Evolutionary conservation across 2,113 vertebrate genomes (phyloP).

Genomic region (Symphodus melops): DNA sequence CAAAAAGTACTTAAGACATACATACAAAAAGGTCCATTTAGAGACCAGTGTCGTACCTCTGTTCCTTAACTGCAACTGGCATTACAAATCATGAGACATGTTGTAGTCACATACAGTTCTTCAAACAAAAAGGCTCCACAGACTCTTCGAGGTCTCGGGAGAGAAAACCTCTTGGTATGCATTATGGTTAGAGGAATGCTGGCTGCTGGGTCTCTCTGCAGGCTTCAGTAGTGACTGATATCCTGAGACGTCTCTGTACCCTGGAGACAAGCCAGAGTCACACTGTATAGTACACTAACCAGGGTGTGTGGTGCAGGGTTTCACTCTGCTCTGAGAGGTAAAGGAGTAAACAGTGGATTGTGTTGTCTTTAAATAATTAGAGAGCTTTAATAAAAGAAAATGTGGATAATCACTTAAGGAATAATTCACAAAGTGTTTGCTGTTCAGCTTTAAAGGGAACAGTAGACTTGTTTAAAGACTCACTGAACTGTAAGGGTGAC

Average conservation of each 20-base stretch:
- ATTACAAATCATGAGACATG: neutral
- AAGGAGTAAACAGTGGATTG: conserved; percentile 31
- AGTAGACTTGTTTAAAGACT: too few relatives aligned
- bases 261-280: conserved; percentile 45
- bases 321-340: conserved; percentile 27
- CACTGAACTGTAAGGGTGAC: too few relatives aligned
- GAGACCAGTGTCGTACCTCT: neutral
- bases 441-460: too few relatives aligned
- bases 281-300: conserved; percentile 10
- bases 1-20: neutral
- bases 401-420: conserved; percentile 8
- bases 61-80: neutral
- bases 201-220: conserved; percentile 29
- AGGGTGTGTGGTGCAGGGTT: conserved; percentile 19
- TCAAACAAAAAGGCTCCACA: conserved; percentile 14
- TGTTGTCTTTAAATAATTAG: conserved; percentile 24
- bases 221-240: conserved; percentile 40
- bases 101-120: neutral
- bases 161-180: conserved; percentile 15
- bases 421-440: neutral
- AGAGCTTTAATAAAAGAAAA: conserved; percentile 23
- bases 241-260: conserved; percentile 59
- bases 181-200: conserved; percentile 21
- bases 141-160: conserved; percentile 15
- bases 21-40: neutral